Conservation (phyloP, 1,140 invertebrate species). For the Stegodyphus mimosarum region DNA sequence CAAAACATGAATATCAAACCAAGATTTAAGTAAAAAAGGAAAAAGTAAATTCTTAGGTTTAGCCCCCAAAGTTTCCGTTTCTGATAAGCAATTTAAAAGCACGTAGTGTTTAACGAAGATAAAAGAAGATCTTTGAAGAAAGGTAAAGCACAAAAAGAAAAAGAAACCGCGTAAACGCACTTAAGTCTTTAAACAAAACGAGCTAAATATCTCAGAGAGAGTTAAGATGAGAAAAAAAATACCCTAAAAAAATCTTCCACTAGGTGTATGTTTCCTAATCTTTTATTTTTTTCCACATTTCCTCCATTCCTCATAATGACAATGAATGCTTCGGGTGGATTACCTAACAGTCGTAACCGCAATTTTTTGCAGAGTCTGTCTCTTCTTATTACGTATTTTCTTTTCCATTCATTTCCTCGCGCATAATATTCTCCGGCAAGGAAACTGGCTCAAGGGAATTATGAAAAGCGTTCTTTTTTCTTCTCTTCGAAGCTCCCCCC, state of each 20-base stretch:
- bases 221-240: not conserved
- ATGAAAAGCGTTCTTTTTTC: not conserved
- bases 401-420: not conserved
- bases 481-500: not conserved
- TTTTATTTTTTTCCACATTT: not conserved
- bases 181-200: conserved; percentile 52
- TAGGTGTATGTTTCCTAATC: not conserved
- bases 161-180: conserved; percentile 24
- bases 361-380: not conserved
- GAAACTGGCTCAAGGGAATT: not conserved
- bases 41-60: no score
- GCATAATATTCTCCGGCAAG: not conserved
- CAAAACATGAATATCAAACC: no score
- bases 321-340: conserved; percentile 47
- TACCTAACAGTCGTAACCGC: conserved; percentile 17
- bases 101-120: no score
- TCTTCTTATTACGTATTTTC: not conserved
- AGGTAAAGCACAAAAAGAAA: not conserved
- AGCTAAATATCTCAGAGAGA: conserved; percentile 20
- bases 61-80: no score
- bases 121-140: not conserved
- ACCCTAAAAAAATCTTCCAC: not conserved
- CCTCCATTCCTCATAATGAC: conserved; percentile 43
- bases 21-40: no score
- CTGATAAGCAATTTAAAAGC: no score